phyloP scores from a whole-genome alignment of 2,113 vertebrate species.

The Neotragus moschatus region DNA sequence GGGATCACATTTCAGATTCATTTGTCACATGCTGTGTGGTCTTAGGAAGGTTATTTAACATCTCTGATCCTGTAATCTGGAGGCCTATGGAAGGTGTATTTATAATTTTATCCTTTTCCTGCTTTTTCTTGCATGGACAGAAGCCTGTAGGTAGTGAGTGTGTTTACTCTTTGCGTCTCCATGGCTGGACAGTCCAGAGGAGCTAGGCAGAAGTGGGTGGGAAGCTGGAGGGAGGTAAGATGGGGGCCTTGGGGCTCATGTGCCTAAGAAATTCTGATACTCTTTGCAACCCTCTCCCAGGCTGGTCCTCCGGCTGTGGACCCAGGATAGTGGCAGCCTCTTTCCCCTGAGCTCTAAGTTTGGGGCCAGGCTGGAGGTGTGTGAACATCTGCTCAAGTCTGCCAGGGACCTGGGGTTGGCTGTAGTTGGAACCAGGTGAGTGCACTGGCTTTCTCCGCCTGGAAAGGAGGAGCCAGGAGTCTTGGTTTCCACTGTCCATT shows the following conservation, averaged over 20 bases:
- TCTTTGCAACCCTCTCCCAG: background rate
- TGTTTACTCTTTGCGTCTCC: background rate
- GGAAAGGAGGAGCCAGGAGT: background rate
- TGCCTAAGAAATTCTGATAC: background rate
- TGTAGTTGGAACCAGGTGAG: constrained; percentile 77
- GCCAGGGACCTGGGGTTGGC: constrained; percentile 73
- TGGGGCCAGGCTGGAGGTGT: constrained; percentile 65
- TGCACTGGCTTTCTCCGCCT: too few relatives aligned
- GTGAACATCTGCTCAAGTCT: constrained; percentile 66
- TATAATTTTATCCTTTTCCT: background rate
- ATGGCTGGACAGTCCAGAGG: background rate
- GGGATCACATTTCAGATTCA: background rate
- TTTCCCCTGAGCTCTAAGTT: constrained; percentile 48
- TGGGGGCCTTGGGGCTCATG: rapidly evolving
- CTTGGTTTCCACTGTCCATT: background rate
- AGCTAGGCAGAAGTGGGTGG: background rate
- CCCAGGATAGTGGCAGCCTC: background rate
- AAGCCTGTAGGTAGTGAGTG: background rate
- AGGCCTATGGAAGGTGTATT: background rate
- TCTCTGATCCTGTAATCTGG: background rate
- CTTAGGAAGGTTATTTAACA: background rate
- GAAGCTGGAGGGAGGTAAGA: background rate
- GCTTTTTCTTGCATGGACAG: background rate
- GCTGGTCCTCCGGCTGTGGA: background rate
- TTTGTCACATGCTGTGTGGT: background rate